These are phyloP conservation scores for Hormiphora californensis DNA, from an alignment of 37 sponge, comb jelly and placozoan genomes.

Conservation along the genomic window DNA sequence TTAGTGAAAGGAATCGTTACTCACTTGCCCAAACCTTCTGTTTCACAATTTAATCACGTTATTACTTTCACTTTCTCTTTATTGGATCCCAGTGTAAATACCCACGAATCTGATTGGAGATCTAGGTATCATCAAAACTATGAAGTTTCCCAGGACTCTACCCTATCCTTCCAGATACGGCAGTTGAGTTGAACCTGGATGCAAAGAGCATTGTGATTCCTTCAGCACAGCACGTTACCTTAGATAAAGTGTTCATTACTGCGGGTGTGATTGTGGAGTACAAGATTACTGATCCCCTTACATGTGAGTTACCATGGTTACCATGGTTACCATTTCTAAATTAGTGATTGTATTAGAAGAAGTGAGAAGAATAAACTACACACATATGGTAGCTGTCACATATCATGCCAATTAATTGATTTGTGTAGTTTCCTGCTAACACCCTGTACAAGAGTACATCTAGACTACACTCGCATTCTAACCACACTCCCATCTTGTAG, in stretches of 20 bases:
- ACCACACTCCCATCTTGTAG: too few species aligned
- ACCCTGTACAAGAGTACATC: too few species aligned
- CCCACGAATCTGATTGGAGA: neutral
- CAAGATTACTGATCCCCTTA: neutral
- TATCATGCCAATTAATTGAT: too few species aligned
- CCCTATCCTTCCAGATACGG: conserved; percentile 1
- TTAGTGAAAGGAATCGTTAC: too few species aligned
- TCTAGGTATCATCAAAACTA: neutral
- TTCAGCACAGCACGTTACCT: neutral
- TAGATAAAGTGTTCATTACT: neutral
- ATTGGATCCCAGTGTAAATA: too few species aligned
- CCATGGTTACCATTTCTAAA: neutral
- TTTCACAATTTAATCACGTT: too few species aligned
- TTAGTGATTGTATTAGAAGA: neutral
- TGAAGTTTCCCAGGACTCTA: neutral
- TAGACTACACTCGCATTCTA: too few species aligned
- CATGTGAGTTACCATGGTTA: neutral
- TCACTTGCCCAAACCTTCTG: too few species aligned
- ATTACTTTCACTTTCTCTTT: too few species aligned
- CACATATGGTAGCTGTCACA: neutral
- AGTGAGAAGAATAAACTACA: too few species aligned
- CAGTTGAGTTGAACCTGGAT: neutral
- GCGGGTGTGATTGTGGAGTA: conserved; percentile 9
- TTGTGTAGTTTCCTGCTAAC: too few species aligned
- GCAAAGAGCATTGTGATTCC: conserved; percentile 24